Evolutionary conservation across 2,888 invertebrate species (phyloP).

Genomic region (Plusia festucae): DNA sequence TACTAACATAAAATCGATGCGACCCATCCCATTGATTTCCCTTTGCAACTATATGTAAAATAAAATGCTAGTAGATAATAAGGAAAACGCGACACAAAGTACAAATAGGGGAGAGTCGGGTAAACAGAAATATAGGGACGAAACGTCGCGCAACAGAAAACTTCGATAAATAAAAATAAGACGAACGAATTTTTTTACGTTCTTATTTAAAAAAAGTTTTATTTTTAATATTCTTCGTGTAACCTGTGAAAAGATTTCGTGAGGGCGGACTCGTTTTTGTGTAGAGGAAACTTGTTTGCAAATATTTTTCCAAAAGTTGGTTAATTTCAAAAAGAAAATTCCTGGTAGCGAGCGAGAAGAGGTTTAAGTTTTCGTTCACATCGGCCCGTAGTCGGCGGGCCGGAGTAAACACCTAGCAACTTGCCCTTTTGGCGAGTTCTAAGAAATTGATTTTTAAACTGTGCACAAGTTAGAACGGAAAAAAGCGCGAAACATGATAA

Average conservation of each 20-base stretch:
- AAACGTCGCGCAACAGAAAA: conserved; percentile 58
- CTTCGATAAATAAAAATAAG: conserved; percentile 64
- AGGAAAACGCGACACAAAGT: conserved; percentile 61
- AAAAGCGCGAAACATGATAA: conserved; percentile 78
- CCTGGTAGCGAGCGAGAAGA: conserved; percentile 60
- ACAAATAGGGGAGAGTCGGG: conserved; percentile 57
- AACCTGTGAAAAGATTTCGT: conserved; percentile 68
- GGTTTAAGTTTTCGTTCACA: conserved; percentile 77
- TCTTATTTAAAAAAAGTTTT: conserved; percentile 61
- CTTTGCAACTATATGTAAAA: conserved; percentile 52
- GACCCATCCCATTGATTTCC: conserved; percentile 37
- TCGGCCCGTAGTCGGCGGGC: conserved; percentile 67
- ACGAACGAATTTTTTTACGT: conserved; percentile 55
- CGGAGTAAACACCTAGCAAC: conserved; percentile 81
- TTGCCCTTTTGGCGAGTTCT: conserved; percentile 78
- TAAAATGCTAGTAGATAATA: conserved; percentile 63
- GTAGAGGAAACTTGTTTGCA: conserved; percentile 73
- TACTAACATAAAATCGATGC: conserved; percentile 38
- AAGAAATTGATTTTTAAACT: conserved; percentile 88
- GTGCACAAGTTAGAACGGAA: conserved; percentile 78
- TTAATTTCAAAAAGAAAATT: conserved; percentile 80
- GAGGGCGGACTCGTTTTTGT: conserved; percentile 66
- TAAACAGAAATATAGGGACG: conserved; percentile 60
- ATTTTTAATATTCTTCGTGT: conserved; percentile 67
- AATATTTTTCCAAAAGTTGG: conserved; percentile 77